A percentile compares a stretch with the other conserved stretches of the same genome.
Evolutionary conservation across 2,113 vertebrate genomes (phyloP).

Genomic region (Oncorhynchus mykiss): DNA sequence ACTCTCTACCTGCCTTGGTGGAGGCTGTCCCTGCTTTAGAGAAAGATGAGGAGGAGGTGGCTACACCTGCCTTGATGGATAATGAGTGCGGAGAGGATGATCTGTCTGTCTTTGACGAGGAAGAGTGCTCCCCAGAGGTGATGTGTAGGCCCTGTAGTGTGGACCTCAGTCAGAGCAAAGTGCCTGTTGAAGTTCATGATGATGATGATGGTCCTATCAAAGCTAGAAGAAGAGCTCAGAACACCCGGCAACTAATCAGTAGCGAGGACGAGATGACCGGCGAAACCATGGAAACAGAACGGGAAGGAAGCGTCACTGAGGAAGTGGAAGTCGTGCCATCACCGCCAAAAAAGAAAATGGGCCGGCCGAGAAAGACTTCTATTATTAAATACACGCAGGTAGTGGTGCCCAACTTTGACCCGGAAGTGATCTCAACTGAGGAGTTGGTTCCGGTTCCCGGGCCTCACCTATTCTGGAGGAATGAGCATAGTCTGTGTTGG

Average conservation of each 20-base stretch:
- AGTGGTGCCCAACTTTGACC: too few species aligned
- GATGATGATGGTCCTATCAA: neutral
- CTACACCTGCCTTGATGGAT: too few species aligned
- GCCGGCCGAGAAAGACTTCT: too few species aligned
- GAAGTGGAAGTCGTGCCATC: neutral
- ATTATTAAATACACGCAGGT: too few species aligned
- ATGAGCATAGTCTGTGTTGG: conserved; percentile 83
- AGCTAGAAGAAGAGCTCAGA: neutral
- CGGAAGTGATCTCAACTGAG: neutral
- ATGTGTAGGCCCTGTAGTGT: neutral
- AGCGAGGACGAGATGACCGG: neutral
- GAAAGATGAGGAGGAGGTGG: neutral
- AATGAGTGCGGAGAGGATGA: neutral
- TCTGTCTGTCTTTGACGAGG: neutral
- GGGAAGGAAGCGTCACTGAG: neutral
- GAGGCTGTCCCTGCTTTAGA: neutral
- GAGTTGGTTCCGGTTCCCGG: conserved; percentile 43
- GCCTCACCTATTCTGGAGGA: conserved; percentile 82
- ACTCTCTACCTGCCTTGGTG: neutral
- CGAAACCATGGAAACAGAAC: too few species aligned
- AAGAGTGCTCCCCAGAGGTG: neutral
- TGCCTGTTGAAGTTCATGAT: neutral
- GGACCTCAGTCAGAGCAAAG: neutral
- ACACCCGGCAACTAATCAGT: too few species aligned
- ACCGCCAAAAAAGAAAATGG: too few species aligned